Evolutionary conservation across 2,797 vertebrate species (phyloP).

Genomic region (Mus spretus): DNA sequence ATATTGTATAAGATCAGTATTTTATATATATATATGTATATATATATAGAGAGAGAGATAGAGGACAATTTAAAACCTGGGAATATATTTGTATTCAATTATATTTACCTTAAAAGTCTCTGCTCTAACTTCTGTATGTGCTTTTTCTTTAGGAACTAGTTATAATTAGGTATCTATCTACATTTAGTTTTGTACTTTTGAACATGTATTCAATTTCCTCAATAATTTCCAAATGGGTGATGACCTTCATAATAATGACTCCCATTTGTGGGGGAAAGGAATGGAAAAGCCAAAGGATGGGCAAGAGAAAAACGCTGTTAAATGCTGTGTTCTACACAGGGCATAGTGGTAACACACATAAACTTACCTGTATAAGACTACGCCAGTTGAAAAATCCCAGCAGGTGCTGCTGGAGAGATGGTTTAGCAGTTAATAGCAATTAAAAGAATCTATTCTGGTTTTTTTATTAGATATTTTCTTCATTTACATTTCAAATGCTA

Average conservation of each 20-base stretch:
- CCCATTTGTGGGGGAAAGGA: neutral
- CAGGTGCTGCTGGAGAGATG: neutral
- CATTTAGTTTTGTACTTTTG: neutral
- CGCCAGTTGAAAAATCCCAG: neutral
- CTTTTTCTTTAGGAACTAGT: neutral
- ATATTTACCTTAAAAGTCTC: neutral
- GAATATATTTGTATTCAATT: neutral
- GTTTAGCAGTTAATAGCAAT: no score
- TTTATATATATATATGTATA: no score
- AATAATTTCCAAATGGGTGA: neutral
- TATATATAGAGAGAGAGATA: no score
- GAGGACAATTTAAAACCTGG: neutral
- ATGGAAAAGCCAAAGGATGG: neutral
- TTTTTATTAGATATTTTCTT: no score
- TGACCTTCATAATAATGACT: neutral
- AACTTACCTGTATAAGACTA: neutral
- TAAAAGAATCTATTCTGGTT: neutral
- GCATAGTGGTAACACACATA: no score
- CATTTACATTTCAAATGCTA: no score
- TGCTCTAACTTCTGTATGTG: fast-evolving
- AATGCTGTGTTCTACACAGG: neutral
- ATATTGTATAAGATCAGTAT: no score
- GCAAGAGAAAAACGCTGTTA: neutral
- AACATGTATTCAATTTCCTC: neutral
- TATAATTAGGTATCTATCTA: no score